Conservation (phyloP, 2,113 vertebrate genomes). For the Ophiodon elongatus region DNA sequence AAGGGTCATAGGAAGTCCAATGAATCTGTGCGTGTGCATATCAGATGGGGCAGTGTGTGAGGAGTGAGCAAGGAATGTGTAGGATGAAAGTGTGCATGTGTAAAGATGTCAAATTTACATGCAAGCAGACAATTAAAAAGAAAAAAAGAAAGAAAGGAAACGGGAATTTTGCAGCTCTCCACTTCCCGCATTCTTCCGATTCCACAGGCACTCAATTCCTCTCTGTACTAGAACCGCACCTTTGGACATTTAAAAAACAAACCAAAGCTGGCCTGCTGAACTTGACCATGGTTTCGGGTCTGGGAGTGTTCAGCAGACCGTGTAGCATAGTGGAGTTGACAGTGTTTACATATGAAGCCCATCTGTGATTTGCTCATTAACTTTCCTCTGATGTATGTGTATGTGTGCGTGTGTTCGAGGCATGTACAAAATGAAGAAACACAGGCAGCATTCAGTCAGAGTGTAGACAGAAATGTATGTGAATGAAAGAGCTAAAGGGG, state of each 20-base stretch:
- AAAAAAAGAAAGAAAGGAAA: neutral
- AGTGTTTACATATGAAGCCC: constrained; percentile 1
- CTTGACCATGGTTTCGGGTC: neutral
- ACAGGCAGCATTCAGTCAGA: constrained; percentile 7
- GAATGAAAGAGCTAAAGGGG: constrained; percentile 15
- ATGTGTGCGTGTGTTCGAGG: neutral
- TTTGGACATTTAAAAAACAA: constrained; percentile 19
- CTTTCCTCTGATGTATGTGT: constrained; percentile 16
- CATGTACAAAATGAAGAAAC: constrained; percentile 27
- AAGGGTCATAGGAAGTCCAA: constrained; percentile 29
- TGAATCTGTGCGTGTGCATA: neutral
- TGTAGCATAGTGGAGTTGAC: neutral
- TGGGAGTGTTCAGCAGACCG: constrained; percentile 10
- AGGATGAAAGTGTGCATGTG: constrained; percentile 20
- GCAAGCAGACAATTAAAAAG: neutral
- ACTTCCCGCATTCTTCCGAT: constrained; percentile 68
- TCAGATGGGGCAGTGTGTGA: constrained; percentile 5
- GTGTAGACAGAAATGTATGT: neutral
- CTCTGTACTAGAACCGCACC: constrained; percentile 13
- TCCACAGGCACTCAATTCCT: constrained; percentile 18
- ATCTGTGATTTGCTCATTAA: constrained; percentile 29
- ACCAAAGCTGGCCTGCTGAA: constrained; percentile 2
- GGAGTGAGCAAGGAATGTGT: constrained; percentile 6
- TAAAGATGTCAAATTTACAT: neutral
- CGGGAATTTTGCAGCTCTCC: constrained; percentile 19